Evolutionary conservation across 2,888 invertebrate genomes (phyloP), one percentile per base, ranked within the genome.

Genomic region (Drosophila antonietae): DNA sequence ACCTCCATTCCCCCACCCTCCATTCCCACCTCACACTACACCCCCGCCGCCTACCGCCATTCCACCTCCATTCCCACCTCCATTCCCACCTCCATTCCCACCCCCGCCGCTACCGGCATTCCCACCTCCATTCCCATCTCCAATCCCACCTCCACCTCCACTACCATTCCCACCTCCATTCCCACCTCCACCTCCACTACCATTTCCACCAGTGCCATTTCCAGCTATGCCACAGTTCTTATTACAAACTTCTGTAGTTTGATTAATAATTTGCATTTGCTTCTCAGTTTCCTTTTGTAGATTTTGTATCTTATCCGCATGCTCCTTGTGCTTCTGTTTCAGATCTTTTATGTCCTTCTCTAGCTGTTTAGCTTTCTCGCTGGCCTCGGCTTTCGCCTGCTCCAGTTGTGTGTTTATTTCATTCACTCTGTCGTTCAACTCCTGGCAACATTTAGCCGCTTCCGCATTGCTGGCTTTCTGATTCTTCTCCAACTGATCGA

Each of bases 391-490:
- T 41, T 51, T 65, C 0, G 35, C 18, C 7, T 8, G 0, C 0
- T 52, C 51, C 2, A 79, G 15, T 43, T 64, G 57, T 0, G n/a
- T 3, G 6, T 49, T 59, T 0, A 85, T 28, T 2, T 57, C 49
- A 2, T 49, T n/a, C 8, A 73, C 7, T n/a, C 46, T 66, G 0
- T 0, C 0, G 3, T 63, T 46, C 4, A 78, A 3, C 1, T 67
- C 53, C 5, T 12, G 14, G 52, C 82, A 81, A n/a, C 85, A 81
- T n/a, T 47, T 51, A 0, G 7, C 12, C 1, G 18, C 1, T 4
- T 2, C 12, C 8, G 12, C 31, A 12, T 8, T 12, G 33, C 18
- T 18, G 2, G 15, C 10, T 2, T 44, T 23, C 8, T 62, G 23
- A 0, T 53, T 41, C 12, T 46, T 3, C 43, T 85, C 64, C 31